Base-by-base conservation (phyloP, 2,888 invertebrate species). In the Stenchaetothrips biformis region DNA sequence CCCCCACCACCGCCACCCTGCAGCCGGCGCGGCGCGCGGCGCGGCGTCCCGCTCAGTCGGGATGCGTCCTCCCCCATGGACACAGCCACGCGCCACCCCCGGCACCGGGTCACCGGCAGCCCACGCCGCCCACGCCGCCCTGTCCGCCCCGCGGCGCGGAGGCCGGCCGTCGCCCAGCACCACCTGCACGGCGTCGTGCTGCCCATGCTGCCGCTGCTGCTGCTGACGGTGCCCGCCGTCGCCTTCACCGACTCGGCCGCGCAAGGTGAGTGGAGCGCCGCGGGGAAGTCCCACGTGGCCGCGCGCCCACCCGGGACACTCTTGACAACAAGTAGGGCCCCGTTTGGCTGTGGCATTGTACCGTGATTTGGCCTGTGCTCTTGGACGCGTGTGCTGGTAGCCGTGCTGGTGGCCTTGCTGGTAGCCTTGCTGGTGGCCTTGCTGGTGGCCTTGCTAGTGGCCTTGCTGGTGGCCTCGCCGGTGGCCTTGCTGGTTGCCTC, bases 61-160 rank as follows among this genome's bases (percentile, higher is more conserved):
- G 67, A 67, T 67, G 67, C 67, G 67, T 67, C 67, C 67, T 67
- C 67, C 67, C 67, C 21, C 67, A 67, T 67, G 67, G 67, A 18
- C 67, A 67, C 67, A 67, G 67, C 67, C 67, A 67, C 9, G 67
- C 67, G 67, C 67, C 67, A 9, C 67, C 67, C 67, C 21, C 67
- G 67, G 67, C n/a, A 9, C 67, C 9, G 67, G 21, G 67, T 21
- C 67, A 21, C 67, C 67, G 21, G 6, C 67, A 21, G 67, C n/a
- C 21, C 67, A 53, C 53, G 67, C 7, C 67, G 67, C 67, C 67
- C 53, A 3, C 2, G 67, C 67, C 67, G 67, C 37, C 37, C 37
- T 4, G 37, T n/a, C n/a, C n/a, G 37, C 37, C 37, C 2, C 59
- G 13, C 59, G 59, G 1, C 59, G 59, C 37, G 37, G 37, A 37